Evolutionary conservation across 2,888 invertebrate genomes (phyloP).

Genomic region (Hartigia nigra): DNA sequence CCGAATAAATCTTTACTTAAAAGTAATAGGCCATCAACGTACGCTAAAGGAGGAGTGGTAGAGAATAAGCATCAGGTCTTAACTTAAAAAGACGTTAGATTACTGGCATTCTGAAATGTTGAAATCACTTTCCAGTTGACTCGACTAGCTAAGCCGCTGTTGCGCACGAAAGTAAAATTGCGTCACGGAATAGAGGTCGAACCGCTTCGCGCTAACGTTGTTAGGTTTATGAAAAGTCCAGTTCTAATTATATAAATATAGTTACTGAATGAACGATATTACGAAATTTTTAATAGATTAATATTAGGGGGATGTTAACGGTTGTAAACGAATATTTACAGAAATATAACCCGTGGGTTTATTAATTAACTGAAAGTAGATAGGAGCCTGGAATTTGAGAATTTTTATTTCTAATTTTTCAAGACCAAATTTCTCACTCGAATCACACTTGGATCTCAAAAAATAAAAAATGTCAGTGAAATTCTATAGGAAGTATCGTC

Average conservation of each 20-base stretch:
- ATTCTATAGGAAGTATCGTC: background rate
- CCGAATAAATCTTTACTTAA: background rate
- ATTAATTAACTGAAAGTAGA: background rate
- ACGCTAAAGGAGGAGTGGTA: background rate
- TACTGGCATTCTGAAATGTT: slow-evolving; percentile 49
- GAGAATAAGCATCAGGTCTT: background rate
- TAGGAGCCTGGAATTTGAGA: background rate
- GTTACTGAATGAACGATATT: background rate
- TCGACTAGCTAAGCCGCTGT: slow-evolving; percentile 24
- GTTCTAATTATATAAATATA: background rate
- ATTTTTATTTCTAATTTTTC: background rate
- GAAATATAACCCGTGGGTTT: too few species aligned
- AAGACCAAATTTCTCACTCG: background rate
- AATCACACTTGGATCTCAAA: background rate
- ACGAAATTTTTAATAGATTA: background rate
- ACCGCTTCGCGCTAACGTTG: slow-evolving; percentile 31
- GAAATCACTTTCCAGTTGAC: slow-evolving; percentile 41
- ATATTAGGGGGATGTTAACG: background rate
- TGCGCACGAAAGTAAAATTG: slow-evolving; percentile 53
- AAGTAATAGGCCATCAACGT: background rate
- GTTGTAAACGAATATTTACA: background rate
- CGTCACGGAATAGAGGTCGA: slow-evolving; percentile 52
- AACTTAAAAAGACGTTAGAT: slow-evolving; percentile 18
- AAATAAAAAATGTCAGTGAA: background rate
- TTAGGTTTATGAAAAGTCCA: slow-evolving; percentile 36